Percentiles rank a stretch among this genome's conserved stretches.
Conservation (phyloP, 1,140 invertebrate genomes). For the Drosophila mauritiana region DNA sequence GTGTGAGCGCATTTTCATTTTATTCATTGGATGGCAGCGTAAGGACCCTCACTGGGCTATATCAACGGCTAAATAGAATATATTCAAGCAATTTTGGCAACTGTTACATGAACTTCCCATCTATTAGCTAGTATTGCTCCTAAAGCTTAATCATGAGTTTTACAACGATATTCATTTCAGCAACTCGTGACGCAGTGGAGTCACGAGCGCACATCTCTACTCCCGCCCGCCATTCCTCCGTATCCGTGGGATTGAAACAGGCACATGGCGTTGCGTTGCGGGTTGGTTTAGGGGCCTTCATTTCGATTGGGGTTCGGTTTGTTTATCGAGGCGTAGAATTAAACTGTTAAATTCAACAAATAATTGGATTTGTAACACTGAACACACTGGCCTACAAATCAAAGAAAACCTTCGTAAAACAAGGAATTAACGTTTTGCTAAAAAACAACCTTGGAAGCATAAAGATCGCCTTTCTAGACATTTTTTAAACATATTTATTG, state of each 20-base stretch:
- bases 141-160: no score
- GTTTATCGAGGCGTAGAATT: conserved; percentile 82
- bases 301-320: conserved; percentile 25
- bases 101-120: no score
- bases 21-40: no score
- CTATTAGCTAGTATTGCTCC: no score
- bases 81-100: no score
- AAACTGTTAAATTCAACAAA: conserved; percentile 84
- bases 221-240: conserved; percentile 7
- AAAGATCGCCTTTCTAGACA: no score
- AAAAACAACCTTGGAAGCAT: no score
- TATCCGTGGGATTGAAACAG: conserved; percentile 57
- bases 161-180: neutral
- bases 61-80: no score
- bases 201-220: neutral
- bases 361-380: conserved; percentile 70
- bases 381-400: conserved; percentile 7
- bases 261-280: conserved; percentile 55
- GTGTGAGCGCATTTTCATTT: neutral
- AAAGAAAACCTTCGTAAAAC: neutral
- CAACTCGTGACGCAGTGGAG: neutral
- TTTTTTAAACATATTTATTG: no score
- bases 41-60: no score
- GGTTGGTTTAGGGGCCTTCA: conserved; percentile 17
- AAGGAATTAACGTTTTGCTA: neutral